Percentiles rank a stretch among this genome's conserved stretches.
Evolutionary conservation across 92 coral and sea anemone genomes (phyloP).

Genomic region (Parazoanthus atlanticus): DNA sequence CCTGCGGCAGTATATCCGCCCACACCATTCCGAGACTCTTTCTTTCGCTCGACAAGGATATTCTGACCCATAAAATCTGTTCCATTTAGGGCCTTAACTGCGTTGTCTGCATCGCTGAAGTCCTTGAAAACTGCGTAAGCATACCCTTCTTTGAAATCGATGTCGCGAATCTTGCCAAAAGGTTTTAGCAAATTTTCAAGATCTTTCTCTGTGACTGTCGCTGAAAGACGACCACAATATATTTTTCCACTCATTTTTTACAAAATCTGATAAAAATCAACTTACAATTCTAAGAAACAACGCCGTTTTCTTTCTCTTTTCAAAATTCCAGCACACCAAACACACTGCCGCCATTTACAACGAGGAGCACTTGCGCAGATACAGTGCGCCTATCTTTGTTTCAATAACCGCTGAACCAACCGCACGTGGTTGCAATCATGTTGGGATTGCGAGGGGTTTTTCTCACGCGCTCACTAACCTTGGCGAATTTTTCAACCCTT

Average conservation of each 20-base stretch:
- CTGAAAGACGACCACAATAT: slow-evolving; percentile 92
- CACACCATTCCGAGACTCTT: slow-evolving; percentile 79
- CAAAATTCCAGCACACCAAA: slow-evolving; percentile 30
- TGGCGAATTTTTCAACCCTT: slow-evolving; percentile 8
- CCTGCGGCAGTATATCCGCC: slow-evolving; percentile 97
- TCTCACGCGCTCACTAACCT: slow-evolving; percentile 22
- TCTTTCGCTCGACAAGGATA: slow-evolving; percentile 91
- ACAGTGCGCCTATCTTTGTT: background rate
- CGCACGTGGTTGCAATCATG: slow-evolving; percentile 38
- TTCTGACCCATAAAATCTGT: slow-evolving; percentile 82
- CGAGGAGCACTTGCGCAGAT: slow-evolving; percentile 28
- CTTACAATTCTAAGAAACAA: background rate
- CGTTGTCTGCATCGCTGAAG: slow-evolving; percentile 83
- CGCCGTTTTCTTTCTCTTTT: slow-evolving; percentile 14
- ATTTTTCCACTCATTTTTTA: slow-evolving; percentile 80
- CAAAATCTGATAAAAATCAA: background rate
- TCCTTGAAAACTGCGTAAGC: slow-evolving; percentile 96
- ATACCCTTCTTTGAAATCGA: slow-evolving; percentile 93
- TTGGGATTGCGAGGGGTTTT: slow-evolving; percentile 10
- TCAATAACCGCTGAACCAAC: slow-evolving; percentile 24
- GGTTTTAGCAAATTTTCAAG: slow-evolving; percentile 83
- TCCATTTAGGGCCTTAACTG: slow-evolving; percentile 90
- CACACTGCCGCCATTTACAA: slow-evolving; percentile 34
- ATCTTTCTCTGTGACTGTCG: slow-evolving; percentile 85
- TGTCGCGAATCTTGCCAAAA: slow-evolving; percentile 88